phyloP scores from a whole-genome alignment of 2,888 invertebrate species.

The Phlogophora meticulosa region DNA sequence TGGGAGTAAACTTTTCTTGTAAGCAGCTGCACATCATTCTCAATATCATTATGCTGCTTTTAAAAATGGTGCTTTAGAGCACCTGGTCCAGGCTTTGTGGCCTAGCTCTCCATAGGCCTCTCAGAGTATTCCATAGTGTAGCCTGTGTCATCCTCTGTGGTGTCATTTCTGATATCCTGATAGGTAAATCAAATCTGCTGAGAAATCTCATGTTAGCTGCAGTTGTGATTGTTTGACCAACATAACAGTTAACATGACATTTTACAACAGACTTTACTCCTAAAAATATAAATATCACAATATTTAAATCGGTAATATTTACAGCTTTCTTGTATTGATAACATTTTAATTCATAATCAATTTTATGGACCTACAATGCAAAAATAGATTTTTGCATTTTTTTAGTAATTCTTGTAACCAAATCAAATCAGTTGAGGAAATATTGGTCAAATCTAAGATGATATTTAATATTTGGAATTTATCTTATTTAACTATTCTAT shows the following conservation, averaged over 20 bases:
- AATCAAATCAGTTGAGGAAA: too few species aligned
- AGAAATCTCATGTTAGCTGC: slow-evolving; percentile 14
- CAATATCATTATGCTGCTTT: neutral
- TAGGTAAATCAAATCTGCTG: neutral
- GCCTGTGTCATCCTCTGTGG: neutral
- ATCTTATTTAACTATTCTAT: too few species aligned
- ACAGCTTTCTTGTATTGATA: too few species aligned
- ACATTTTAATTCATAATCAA: too few species aligned
- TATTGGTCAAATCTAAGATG: too few species aligned
- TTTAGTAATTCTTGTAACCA: neutral
- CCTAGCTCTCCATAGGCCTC: neutral
- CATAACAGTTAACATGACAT: slow-evolving; percentile 17
- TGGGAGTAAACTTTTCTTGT: too few species aligned
- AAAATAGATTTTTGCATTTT: neutral
- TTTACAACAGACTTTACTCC: slow-evolving; percentile 7
- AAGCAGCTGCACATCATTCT: too few species aligned
- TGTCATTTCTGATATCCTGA: neutral
- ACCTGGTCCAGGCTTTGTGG: neutral
- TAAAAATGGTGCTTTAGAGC: neutral
- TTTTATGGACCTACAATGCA: neutral
- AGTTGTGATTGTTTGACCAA: slow-evolving; percentile 10
- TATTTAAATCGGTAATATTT: too few species aligned
- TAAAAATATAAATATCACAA: too few species aligned
- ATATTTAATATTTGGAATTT: too few species aligned
- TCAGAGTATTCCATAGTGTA: neutral